These are phyloP conservation scores for Limnephilus marmoratus DNA, from an alignment of 2,888 invertebrate species.

Conservation along the genomic window DNA sequence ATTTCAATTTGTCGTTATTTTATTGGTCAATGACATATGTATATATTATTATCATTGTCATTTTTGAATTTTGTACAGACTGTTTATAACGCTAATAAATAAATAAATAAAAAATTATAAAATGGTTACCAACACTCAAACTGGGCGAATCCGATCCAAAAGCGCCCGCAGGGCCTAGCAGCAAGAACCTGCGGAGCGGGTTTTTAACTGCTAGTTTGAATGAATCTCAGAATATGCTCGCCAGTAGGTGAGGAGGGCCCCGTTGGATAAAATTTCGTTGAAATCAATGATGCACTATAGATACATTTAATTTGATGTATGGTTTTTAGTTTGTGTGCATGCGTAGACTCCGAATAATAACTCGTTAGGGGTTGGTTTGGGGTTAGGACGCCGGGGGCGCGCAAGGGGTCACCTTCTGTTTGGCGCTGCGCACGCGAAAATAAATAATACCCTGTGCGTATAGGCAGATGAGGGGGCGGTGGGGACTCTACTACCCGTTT, in stretches of 20 bases:
- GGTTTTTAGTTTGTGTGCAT: neutral
- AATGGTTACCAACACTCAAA: too few species aligned
- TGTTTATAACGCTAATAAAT: too few species aligned
- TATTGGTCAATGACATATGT: too few species aligned
- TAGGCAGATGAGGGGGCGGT: neutral
- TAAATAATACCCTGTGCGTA: neutral
- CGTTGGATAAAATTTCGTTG: neutral
- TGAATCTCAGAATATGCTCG: too few species aligned
- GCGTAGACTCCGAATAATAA: neutral
- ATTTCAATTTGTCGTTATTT: too few species aligned
- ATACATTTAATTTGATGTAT: neutral
- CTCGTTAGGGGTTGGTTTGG: neutral
- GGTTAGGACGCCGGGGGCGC: neutral
- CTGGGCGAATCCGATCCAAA: too few species aligned
- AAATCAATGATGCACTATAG: neutral
- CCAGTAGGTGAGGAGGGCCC: neutral
- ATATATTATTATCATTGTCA: too few species aligned
- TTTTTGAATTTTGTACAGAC: too few species aligned
- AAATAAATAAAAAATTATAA: too few species aligned
- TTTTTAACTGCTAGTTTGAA: too few species aligned
- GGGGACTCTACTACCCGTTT: neutral
- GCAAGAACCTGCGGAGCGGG: too few species aligned
- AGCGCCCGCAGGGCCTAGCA: too few species aligned
- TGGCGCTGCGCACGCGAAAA: neutral
- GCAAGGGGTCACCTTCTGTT: neutral